These are phyloP conservation scores for Nansenia antarctica DNA, from an alignment of 2,113 vertebrate species.

Conservation along the genomic window DNA sequence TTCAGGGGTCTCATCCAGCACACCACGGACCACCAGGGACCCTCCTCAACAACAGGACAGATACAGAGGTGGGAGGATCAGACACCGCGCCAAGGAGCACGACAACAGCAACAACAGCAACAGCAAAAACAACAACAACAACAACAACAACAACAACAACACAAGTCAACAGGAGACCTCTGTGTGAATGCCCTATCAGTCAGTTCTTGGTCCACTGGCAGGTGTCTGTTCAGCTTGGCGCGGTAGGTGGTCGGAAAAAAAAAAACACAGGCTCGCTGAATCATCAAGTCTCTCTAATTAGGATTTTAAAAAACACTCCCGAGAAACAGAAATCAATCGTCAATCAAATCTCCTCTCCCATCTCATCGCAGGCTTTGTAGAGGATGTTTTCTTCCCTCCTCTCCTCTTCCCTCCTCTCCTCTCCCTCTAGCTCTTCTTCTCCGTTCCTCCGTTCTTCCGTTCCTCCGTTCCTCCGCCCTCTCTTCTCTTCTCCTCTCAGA, in stretches of 20 bases:
- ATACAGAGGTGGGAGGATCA: neutral
- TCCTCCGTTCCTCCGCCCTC: too few species aligned
- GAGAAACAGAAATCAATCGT: neutral
- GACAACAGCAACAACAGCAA: too few species aligned
- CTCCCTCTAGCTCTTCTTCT: slow-evolving; percentile 12
- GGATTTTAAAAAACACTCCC: slow-evolving; percentile 55
- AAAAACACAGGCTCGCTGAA: neutral
- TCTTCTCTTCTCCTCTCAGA: slow-evolving; percentile 72
- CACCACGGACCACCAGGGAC: slow-evolving; percentile 26
- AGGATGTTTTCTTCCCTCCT: slow-evolving; percentile 63
- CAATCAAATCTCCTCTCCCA: neutral
- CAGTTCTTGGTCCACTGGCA: neutral
- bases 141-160: too few species aligned
- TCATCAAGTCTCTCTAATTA: slow-evolving; percentile 6
- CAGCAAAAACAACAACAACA: too few species aligned
- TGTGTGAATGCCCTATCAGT: too few species aligned
- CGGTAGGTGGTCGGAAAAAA: slow-evolving; percentile 27
- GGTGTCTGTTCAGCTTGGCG: neutral
- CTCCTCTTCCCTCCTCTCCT: slow-evolving; percentile 46
- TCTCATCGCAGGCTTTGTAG: neutral
- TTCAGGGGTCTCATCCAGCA: too few species aligned
- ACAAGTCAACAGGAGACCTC: too few species aligned
- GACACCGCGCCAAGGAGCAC: neutral
- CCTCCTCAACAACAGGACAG: too few species aligned
- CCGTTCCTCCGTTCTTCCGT: too few species aligned